Base-by-base conservation (phyloP, 2,113 vertebrate species). In the Ophiodon elongatus region DNA sequence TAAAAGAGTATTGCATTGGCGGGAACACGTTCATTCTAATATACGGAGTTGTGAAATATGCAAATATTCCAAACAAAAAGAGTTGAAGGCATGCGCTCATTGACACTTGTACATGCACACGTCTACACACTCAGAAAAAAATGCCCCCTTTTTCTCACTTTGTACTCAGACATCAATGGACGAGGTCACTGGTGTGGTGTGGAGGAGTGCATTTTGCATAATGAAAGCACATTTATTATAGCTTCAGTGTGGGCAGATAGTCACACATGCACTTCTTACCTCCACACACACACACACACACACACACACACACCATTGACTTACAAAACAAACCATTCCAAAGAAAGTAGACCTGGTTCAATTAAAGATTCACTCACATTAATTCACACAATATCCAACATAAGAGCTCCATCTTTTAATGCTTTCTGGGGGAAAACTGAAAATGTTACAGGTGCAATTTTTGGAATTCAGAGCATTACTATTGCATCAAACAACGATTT, bases 141-240 rank as follows among this genome's bases (percentile, higher is more conserved):
- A 68, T 8, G 2, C 50, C 59, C 76, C 50, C 23, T 72, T 64
- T 41, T 29, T 37, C 1, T 45, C 62, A 14, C 41, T 73, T 75
- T 74, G 23, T 35, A n/a, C 1, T 8, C 2, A 69, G 15, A 35
- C 47, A 13, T 68, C 66, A 66, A 75, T 74, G 45, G 8, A 60
- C 23, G 79, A 63, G 57, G 70, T 73, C 39, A 62, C 13, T 74
- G 63, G 62, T 39, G 15, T 37, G 21, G 29, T 43, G 35, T n/a
- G 59, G 68, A 39, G 79, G 82, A 73, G 71, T 41, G 13, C n/a
- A n/a, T n/a, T n/a, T n/a, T n/a, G n/a, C 11, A 69, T 66, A 73
- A 74, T 82, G 80, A 85, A 69, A 71, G 63, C 47, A 23, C 23
- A 4, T 33, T 83, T 9, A 41, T 69, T 45, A 69, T 80, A 11